Evolutionary conservation across 92 coral and sea anemone species (phyloP).

Genomic region (Ricordea florida): DNA sequence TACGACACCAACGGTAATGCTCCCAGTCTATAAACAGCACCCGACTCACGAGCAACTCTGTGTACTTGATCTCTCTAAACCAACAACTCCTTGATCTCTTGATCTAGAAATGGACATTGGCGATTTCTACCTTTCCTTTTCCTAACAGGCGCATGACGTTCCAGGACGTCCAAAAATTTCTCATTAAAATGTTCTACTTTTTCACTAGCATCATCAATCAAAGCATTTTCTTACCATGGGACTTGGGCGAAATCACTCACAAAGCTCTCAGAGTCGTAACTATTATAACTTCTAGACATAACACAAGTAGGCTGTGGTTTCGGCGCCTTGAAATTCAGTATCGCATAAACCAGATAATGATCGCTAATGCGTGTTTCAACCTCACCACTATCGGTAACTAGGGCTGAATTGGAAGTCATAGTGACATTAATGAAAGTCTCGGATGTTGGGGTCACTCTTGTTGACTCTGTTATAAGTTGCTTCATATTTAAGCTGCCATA

Average conservation of each 20-base stretch:
- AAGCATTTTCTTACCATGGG: conserved; percentile 13
- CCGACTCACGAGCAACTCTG: conserved; percentile 44
- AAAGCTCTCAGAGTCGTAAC: conserved; percentile 22
- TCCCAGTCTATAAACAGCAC: conserved; percentile 44
- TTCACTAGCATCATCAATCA: conserved; percentile 29
- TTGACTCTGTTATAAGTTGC: too few species aligned
- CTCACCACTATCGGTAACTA: conserved; percentile 6
- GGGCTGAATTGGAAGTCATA: conserved; percentile 3
- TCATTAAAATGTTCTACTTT: conserved; percentile 26
- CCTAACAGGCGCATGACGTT: conserved; percentile 28
- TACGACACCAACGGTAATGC: conserved; percentile 8
- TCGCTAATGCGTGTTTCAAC: conserved; percentile 17
- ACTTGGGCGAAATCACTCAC: conserved; percentile 22
- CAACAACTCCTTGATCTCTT: conserved; percentile 36
- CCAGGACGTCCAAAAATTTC: conserved; percentile 5
- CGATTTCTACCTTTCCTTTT: conserved; percentile 1
- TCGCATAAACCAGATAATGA: conserved; percentile 10
- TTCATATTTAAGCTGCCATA: too few species aligned
- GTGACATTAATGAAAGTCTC: too few species aligned
- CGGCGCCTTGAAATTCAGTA: conserved; percentile 10
- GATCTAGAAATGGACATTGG: conserved; percentile 49
- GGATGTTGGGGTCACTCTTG: too few species aligned
- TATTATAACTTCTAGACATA: conserved; percentile 10
- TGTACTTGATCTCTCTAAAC: conserved; percentile 19
- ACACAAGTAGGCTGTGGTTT: conserved; percentile 19